Evolutionary conservation across 2,113 vertebrate genomes (phyloP), one percentile per base, ranked within the genome.

Genomic region (Tychaedon coryphoeus): DNA sequence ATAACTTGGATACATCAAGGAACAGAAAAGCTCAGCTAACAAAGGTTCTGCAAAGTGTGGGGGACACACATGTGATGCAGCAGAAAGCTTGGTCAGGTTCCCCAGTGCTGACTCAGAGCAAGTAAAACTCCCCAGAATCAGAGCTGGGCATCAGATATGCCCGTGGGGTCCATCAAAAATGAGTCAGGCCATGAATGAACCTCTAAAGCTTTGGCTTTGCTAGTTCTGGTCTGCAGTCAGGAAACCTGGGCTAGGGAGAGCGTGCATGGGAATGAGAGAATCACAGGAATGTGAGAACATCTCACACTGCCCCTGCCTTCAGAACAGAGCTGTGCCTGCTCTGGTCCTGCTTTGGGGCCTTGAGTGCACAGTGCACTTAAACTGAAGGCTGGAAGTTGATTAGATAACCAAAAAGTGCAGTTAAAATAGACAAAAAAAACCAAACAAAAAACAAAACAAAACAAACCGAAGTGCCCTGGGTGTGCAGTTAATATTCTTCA

Each of bases 401-500:
- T 31, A 26, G 28, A 24, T 24, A 43, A 67, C 36, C 31, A 38
- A 34, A 67, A 79, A 38, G 3, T 16, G 8, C 6, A 13, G 45
- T 74, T 58, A 58, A 84, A 89, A 18, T 11, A 50, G 20, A 51
- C 28, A 23, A 26, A 31, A 28, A 17, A 3, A 3, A n/a, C n/a
- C n/a, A n/a, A n/a, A n/a, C n/a, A n/a, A n/a, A n/a, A n/a, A n/a
- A n/a, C n/a, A 50, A 33, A 23, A 26, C 10, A 31, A 28, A 18
- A 3, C 2, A 48, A 48, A 24, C 6, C 1, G 0, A 29, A 88
- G 4, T 50, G 8, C 31, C 31, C 12, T 40, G 33, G 19, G 14
- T 33, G 17, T 66, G 72, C 8, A 38, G 42, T 40, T 80, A 50
- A n/a, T 72, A 6, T 20, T 69, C 60, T 51, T 79, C n/a, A 29